Evolutionary conservation across 2,113 vertebrate species (phyloP), one percentile per base, ranked within the genome.

Genomic region (Larimichthys polyactis): DNA sequence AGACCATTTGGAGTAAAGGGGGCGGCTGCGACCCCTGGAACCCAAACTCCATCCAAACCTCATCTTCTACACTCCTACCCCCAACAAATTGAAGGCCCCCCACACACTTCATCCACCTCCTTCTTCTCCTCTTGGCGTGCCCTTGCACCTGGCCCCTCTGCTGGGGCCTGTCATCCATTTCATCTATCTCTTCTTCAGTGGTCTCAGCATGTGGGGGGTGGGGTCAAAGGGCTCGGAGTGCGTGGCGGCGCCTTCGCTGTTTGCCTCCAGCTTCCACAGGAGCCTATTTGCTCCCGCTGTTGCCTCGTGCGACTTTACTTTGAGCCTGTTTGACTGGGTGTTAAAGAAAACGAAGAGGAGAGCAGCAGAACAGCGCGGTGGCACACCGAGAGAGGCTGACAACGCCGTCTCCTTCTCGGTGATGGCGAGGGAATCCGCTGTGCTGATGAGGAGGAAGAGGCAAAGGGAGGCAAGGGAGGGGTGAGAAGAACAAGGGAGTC

Each of bases 361-460:
- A 20, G 32, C 19, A 19, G 40, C 7, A 36, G 32, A 54, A 65
- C 8, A 70, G n/a, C 11, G 27, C 58, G 6, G 15, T 20, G n/a
- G 71, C 71, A 67, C 9, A 48, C 46, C 17, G 43, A 67, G 27
- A 70, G 54, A 46, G 46, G 29, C 44, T 81, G 75, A 81, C 74
- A 64, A 60, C 24, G 4, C 11, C 29, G 59, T 29, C 78, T 85
- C 62, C 83, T 91, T 73, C 83, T 81, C 86, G 74, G 72, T 74
- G 54, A 88, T 87, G 91, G 91, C 78, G 92, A 88, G 95, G 85
- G 87, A 85, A 82, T 85, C 66, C 62, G 73, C 92, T 89, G 92
- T 8, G 40, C 91, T 93, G 94, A 95, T 93, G 93, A 93, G 93
- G 94, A 94, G 94, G 36, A 54, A 48, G 54, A 44, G 43, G 6